Conservation (phyloP, 2,888 invertebrate species). For the Drosophila koepferae region DNA sequence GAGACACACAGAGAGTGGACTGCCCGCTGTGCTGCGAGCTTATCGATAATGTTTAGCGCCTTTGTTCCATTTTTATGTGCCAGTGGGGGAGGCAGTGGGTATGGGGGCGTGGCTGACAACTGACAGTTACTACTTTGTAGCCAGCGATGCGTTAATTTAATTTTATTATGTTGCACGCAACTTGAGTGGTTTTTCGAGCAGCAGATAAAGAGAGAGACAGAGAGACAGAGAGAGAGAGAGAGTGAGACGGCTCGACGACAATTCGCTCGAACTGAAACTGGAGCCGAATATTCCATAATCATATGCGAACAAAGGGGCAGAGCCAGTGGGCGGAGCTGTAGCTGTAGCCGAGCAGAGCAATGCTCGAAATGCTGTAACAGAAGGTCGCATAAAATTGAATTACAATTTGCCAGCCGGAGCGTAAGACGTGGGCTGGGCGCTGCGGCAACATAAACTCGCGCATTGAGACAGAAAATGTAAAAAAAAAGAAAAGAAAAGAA, state of each 20-base stretch:
- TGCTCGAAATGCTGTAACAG: constrained; percentile 62
- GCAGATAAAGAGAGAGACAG: background rate
- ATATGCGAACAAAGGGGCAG: constrained; percentile 61
- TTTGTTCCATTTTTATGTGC: constrained; percentile 53
- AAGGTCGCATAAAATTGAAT: constrained; percentile 81
- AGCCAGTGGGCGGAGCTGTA: background rate
- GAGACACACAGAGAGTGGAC: constrained; percentile 1
- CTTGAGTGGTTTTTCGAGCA: constrained; percentile 61
- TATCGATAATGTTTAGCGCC: constrained; percentile 64
- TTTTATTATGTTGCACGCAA: constrained; percentile 75
- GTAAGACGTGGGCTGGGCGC: constrained; percentile 20
- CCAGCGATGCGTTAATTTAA: constrained; percentile 72
- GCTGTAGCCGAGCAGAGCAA: background rate
- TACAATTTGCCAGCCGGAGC: constrained; percentile 58
- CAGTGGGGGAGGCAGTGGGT: background rate
- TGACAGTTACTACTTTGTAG: constrained; percentile 64
- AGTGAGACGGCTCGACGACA: no score
- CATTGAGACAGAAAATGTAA: constrained; percentile 18
- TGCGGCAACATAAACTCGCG: constrained; percentile 61
- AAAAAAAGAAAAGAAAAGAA: background rate
- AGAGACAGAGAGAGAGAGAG: no score
- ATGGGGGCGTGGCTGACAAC: constrained; percentile 45
- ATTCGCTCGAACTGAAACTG: background rate
- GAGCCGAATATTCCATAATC: constrained; percentile 66
- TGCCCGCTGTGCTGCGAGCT: constrained; percentile 44